phyloP scores from a whole-genome alignment of 2,113 vertebrate species.

The Stigmatopora argus region DNA sequence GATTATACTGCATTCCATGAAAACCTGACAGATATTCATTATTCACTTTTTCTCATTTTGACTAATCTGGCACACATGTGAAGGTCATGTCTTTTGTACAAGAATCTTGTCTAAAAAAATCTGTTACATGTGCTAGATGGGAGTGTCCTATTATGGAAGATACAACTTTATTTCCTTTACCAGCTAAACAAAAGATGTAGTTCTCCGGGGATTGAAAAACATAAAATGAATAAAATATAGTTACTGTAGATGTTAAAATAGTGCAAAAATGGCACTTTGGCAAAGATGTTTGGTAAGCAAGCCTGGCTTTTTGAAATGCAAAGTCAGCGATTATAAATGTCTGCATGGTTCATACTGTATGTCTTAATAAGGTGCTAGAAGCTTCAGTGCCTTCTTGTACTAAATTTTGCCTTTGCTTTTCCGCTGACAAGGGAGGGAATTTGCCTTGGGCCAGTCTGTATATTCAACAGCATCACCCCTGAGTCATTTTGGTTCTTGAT shows the following conservation, averaged over 20 bases:
- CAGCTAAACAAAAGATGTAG: not conserved
- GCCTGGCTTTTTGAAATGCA: not conserved
- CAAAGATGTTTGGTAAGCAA: slow-evolving; percentile 26
- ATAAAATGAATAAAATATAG: slow-evolving; percentile 17
- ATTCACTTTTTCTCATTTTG: too few relatives aligned
- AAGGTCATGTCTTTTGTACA: slow-evolving; percentile 7
- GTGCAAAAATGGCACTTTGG: slow-evolving; percentile 36
- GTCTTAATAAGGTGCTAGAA: slow-evolving; percentile 6
- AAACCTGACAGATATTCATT: slow-evolving; percentile 6
- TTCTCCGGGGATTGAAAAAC: not conserved
- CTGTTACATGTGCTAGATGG: slow-evolving; percentile 12
- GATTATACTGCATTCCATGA: slow-evolving; percentile 12
- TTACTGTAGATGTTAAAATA: slow-evolving; percentile 8
- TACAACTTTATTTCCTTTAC: slow-evolving; percentile 28
- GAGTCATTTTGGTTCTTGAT: slow-evolving; percentile 29
- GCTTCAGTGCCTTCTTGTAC: slow-evolving; percentile 30
- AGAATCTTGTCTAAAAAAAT: not conserved
- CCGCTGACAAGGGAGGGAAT: slow-evolving; percentile 29
- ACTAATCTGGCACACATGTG: slow-evolving; percentile 10
- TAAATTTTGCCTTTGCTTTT: slow-evolving; percentile 17
- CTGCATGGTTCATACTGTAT: not conserved
- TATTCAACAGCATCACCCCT: slow-evolving; percentile 27
- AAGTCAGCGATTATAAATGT: slow-evolving; percentile 15
- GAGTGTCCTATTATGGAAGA: slow-evolving; percentile 13
- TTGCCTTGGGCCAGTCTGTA: not conserved